Percentiles rank a stretch among this genome's conserved stretches.
Conservation (phyloP, 1,140 invertebrate species). For the Hypsibius dujardini region DNA sequence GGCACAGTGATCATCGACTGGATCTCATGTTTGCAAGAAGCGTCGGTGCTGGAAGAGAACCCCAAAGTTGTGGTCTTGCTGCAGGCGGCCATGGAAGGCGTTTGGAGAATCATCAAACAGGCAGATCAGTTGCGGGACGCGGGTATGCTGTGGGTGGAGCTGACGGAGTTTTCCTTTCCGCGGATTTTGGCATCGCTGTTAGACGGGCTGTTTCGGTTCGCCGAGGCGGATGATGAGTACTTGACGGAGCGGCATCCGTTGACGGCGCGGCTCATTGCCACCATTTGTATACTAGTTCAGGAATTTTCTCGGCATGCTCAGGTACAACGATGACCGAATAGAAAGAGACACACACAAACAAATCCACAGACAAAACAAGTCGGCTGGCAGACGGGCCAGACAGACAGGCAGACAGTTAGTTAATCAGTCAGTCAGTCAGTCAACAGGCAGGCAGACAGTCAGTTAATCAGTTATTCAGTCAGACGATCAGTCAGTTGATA, state of each 20-base stretch:
- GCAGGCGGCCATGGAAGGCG: neutral
- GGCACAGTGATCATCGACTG: conserved; percentile 12
- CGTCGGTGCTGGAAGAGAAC: neutral
- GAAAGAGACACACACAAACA: too few species aligned
- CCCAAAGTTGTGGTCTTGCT: conserved; percentile 2
- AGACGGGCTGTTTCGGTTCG: conserved; percentile 2
- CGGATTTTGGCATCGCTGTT: neutral
- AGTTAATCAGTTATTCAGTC: too few species aligned
- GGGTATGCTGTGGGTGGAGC: conserved; percentile 13
- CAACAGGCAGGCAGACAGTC: too few species aligned
- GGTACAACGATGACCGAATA: neutral
- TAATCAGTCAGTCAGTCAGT: too few species aligned
- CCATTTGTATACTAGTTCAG: neutral
- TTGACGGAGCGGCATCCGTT: neutral
- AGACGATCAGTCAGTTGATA: too few species aligned
- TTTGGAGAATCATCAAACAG: neutral
- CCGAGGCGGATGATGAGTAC: neutral
- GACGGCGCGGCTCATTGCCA: neutral
- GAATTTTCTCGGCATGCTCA: neutral
- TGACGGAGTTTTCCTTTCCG: conserved; percentile 16
- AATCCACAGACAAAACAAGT: too few species aligned
- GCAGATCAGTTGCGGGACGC: neutral
- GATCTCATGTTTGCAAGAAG: neutral
- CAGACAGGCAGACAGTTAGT: too few species aligned
- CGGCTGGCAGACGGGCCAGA: too few species aligned